Evolutionary conservation across 2,888 invertebrate species (phyloP).

Genomic region (Heteromyza rotundicornis): DNA sequence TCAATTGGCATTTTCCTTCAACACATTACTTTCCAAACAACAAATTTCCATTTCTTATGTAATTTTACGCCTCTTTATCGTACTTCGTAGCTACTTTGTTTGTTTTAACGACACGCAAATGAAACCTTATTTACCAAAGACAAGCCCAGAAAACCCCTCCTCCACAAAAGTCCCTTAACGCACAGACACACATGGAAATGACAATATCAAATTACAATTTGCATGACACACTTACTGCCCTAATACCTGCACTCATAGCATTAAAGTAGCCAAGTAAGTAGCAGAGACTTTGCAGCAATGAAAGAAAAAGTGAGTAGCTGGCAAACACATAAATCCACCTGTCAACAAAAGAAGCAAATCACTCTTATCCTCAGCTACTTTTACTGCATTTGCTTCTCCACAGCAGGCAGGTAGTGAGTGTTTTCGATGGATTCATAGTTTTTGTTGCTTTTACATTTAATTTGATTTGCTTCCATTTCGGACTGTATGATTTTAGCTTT

Average conservation of each 20-base stretch:
- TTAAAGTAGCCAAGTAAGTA: not conserved
- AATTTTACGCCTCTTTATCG: not conserved
- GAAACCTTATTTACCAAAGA: too few species aligned
- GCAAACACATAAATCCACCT: constrained; percentile 9
- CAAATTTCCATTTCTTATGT: not conserved
- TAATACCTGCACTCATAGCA: not conserved
- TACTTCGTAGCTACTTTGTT: too few species aligned
- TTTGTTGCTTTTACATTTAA: too few species aligned
- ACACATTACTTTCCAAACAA: too few species aligned
- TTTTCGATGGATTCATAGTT: too few species aligned
- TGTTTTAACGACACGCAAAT: too few species aligned
- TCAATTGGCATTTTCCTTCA: too few species aligned
- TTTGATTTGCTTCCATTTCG: too few species aligned
- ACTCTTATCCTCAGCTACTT: too few species aligned
- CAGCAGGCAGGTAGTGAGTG: too few species aligned
- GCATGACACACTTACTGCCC: constrained; percentile 16
- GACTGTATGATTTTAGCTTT: too few species aligned
- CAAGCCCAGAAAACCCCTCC: not conserved
- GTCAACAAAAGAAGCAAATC: constrained; percentile 6
- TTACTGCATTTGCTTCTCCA: too few species aligned
- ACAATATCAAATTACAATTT: constrained; percentile 21
- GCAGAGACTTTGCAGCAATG: not conserved
- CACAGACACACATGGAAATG: not conserved
- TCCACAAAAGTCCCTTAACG: not conserved
- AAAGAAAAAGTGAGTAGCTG: not conserved